Evolutionary conservation across 2,797 vertebrate genomes (phyloP).

Genomic region (Enoplosus armatus): DNA sequence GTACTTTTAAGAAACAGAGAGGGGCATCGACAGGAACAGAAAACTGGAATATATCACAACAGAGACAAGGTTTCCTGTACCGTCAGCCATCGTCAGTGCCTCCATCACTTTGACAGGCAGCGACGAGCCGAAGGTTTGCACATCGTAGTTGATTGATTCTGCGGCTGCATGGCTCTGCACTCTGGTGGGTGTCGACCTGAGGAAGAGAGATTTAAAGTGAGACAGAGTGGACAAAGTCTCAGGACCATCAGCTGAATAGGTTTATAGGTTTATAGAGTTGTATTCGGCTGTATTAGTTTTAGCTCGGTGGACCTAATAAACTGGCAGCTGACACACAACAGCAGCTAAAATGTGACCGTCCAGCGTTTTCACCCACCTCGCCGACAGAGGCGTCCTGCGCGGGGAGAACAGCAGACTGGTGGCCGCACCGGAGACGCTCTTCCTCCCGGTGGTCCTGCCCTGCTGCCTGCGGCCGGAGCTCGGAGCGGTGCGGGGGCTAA

Average conservation of each 20-base stretch:
- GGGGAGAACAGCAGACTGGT: conserved; percentile 81
- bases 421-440: conserved; percentile 69
- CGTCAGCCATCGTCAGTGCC: conserved; percentile 90
- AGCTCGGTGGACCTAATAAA: too few relatives aligned
- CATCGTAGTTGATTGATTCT: conserved; percentile 91
- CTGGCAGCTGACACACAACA: too few relatives aligned
- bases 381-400: conserved; percentile 74
- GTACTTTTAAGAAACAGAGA: background rate
- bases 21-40: background rate
- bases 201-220: background rate
- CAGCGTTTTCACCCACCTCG: conserved; percentile 63
- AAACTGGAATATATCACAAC: background rate
- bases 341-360: background rate
- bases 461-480: conserved; percentile 80
- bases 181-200: conserved; percentile 90
- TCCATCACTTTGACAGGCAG: conserved; percentile 98
- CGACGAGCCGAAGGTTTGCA: conserved; percentile 93
- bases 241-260: background rate
- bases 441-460: conserved; percentile 73
- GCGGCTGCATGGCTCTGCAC: conserved; percentile 84
- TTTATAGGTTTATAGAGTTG: too few relatives aligned
- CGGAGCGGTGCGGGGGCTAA: conserved; percentile 75
- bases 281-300: too few relatives aligned
- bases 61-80: conserved; percentile 66
- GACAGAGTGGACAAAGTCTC: background rate